These are phyloP conservation scores for Carlito syrichta DNA, from an alignment of 2,113 vertebrate species.

Conservation along the genomic window DNA sequence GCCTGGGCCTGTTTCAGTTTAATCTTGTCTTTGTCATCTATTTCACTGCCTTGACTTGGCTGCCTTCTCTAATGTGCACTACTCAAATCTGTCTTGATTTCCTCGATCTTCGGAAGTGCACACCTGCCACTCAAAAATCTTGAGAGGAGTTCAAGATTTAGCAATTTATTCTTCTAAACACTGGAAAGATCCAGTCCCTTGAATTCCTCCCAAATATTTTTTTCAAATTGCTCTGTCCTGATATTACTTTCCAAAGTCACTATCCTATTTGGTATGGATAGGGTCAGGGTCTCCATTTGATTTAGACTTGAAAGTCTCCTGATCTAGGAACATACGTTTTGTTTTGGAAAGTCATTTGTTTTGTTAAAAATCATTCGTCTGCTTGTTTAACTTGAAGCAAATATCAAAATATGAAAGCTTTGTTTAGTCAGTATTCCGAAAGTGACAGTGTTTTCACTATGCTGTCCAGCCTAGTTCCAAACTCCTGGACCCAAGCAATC, in stretches of 20 bases:
- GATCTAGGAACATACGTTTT: not conserved
- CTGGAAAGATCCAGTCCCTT: not conserved
- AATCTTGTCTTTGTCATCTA: not conserved
- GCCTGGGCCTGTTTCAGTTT: not conserved
- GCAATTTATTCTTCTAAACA: constrained; percentile 15
- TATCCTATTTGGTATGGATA: not conserved
- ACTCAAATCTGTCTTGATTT: constrained; percentile 31
- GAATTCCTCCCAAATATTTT: not conserved
- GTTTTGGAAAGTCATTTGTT: not conserved
- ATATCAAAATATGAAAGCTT: not conserved
- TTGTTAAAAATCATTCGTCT: not conserved
- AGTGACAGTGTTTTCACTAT: not conserved
- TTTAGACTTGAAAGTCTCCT: not conserved
- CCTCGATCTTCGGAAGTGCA: constrained; percentile 11
- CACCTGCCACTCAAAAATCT: constrained; percentile 31
- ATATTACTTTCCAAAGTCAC: not conserved
- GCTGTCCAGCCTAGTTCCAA: too few relatives aligned
- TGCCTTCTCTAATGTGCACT: not conserved
- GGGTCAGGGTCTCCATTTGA: not conserved
- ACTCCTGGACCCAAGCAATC: too few relatives aligned
- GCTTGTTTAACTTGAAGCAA: not conserved
- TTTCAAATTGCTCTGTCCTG: not conserved
- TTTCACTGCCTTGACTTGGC: constrained; percentile 11
- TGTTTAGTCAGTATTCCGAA: not conserved
- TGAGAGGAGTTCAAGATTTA: constrained; percentile 26